Conservation (phyloP, 2,113 vertebrate genomes). For the Budorcas taxicolor region DNA sequence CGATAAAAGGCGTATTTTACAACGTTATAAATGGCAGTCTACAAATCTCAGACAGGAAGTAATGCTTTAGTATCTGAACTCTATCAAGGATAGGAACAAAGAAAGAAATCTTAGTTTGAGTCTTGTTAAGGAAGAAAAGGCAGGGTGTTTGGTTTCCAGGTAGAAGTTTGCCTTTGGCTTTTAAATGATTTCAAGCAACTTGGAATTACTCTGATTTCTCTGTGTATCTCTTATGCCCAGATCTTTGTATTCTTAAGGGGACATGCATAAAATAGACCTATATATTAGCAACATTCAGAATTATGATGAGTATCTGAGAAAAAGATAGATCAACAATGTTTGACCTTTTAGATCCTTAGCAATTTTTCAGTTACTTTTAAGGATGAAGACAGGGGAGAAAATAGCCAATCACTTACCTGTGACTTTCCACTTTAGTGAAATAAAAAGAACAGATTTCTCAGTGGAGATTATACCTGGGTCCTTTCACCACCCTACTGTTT, state of each 20-base stretch:
- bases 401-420: not conserved
- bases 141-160: not conserved
- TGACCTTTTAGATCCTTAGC: not conserved
- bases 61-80: not conserved
- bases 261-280: not conserved
- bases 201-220: not conserved
- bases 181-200: not conserved
- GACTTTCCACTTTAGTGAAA: not conserved
- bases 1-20: not conserved
- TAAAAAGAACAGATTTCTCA: not conserved
- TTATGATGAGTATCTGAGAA: not conserved
- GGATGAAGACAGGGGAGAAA: not conserved
- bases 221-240: not conserved
- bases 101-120: not conserved
- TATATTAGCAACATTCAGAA: not conserved
- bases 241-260: not conserved
- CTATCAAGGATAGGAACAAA: not conserved
- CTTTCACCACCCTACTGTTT: not conserved
- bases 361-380: not conserved
- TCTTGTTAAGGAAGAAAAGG: not conserved
- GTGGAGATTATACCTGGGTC: not conserved
- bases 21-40: not conserved
- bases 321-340: not conserved
- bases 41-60: not conserved
- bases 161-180: not conserved